These are phyloP conservation scores for Pseudolaguvia tuberculata DNA, from an alignment of 2,113 vertebrate genomes.

Conservation along the genomic window DNA sequence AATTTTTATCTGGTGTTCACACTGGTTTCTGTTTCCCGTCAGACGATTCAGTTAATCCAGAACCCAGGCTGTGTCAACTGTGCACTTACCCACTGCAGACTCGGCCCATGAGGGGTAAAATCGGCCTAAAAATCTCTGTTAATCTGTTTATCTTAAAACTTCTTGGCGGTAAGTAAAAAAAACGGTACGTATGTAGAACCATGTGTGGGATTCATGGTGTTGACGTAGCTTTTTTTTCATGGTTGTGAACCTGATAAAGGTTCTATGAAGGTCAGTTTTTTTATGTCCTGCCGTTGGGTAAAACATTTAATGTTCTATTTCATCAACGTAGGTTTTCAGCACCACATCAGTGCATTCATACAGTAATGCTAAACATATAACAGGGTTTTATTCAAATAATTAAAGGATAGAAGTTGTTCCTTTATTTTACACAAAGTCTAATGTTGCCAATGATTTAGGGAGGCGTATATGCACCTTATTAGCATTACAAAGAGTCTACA, in stretches of 20 bases:
- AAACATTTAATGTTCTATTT: neutral
- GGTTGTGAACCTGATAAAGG: neutral
- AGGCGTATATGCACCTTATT: too few species aligned
- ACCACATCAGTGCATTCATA: neutral
- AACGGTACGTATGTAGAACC: too few species aligned
- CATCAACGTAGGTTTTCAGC: neutral
- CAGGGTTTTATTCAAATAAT: neutral
- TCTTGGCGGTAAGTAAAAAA: neutral
- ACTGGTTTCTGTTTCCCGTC: too few species aligned
- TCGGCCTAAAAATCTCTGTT: too few species aligned
- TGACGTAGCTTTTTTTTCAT: neutral
- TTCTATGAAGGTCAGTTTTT: neutral
- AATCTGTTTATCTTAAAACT: neutral
- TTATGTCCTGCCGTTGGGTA: neutral
- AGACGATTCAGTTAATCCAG: too few species aligned
- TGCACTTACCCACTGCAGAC: slow-evolving; percentile 84
- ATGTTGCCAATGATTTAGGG: neutral
- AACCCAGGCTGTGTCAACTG: slow-evolving; percentile 76
- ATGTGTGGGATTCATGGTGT: too few species aligned
- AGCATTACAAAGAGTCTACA: neutral
- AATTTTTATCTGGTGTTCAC: too few species aligned
- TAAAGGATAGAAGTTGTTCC: neutral
- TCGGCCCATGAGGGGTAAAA: slow-evolving; percentile 80
- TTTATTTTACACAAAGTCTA: too few species aligned
- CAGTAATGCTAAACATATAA: neutral